Percentiles rank a stretch among this genome's conserved stretches.
These are phyloP conservation scores for Myiopsitta monachus DNA, from an alignment of 2,113 vertebrate genomes.

Conservation along the genomic window DNA sequence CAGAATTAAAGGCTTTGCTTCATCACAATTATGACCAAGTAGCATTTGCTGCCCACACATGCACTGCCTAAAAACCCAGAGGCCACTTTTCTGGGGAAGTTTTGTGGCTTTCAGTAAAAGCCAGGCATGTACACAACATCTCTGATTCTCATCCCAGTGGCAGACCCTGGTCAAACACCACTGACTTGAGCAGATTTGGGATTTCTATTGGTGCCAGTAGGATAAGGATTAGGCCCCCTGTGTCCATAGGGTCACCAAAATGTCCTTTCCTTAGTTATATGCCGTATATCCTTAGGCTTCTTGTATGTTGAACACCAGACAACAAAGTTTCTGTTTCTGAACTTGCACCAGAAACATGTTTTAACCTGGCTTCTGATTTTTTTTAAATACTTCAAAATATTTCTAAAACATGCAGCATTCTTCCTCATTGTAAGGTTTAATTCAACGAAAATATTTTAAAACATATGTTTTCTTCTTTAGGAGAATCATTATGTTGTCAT, in stretches of 20 bases:
- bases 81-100: not conserved
- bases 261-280: not conserved
- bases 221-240: not conserved
- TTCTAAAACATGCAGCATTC: not conserved
- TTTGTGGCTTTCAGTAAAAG: not conserved
- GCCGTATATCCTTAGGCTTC: not conserved
- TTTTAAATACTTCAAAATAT: not conserved
- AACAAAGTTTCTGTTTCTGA: not conserved
- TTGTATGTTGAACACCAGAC: not conserved
- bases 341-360: not conserved
- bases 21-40: not conserved
- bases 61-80: not conserved
- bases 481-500: not conserved
- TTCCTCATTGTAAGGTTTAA: not conserved
- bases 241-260: not conserved
- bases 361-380: not conserved
- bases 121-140: rapidly evolving
- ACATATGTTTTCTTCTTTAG: not conserved
- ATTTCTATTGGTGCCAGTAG: not conserved
- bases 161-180: not conserved
- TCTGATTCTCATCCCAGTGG: not conserved
- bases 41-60: not conserved
- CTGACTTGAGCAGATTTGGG: not conserved
- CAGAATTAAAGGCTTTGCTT: conserved; percentile 13
- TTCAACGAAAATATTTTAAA: not conserved